These are phyloP conservation scores for Cataglyphis altisquamis DNA, from an alignment of 2,888 invertebrate genomes.

Conservation along the genomic window DNA sequence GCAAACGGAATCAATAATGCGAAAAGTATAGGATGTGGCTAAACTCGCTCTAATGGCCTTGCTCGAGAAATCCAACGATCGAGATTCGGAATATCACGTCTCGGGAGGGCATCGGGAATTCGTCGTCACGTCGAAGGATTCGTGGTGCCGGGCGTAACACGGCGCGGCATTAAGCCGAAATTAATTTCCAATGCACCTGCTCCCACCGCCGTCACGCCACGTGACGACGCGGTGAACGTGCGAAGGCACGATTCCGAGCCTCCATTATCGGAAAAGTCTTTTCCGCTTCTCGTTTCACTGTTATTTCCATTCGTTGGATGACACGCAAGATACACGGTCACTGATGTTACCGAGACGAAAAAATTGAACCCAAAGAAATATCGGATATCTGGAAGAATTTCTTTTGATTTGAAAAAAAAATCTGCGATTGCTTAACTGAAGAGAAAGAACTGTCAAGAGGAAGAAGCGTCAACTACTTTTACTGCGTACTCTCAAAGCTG, in stretches of 20 bases:
- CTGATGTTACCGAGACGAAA: slow-evolving; percentile 57
- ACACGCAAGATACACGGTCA: slow-evolving; percentile 44
- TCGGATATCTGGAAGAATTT: slow-evolving; percentile 35
- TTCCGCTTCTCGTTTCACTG: slow-evolving; percentile 66
- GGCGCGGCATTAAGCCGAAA: slow-evolving; percentile 74
- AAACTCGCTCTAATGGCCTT: slow-evolving; percentile 45
- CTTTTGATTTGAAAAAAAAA: slow-evolving; percentile 39
- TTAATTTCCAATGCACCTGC: slow-evolving; percentile 80
- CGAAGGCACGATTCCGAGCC: slow-evolving; percentile 61
- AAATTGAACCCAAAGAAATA: slow-evolving; percentile 59
- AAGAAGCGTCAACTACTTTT: slow-evolving; percentile 46
- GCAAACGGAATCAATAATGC: slow-evolving; percentile 13
- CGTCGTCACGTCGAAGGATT: slow-evolving; percentile 49
- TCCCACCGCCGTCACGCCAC: slow-evolving; percentile 55
- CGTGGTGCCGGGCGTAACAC: slow-evolving; percentile 30
- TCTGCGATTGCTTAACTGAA: slow-evolving; percentile 58
- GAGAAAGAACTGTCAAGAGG: slow-evolving; percentile 31
- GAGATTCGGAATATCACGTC: slow-evolving; percentile 53
- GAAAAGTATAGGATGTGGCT: slow-evolving; percentile 10
- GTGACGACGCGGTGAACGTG: slow-evolving; percentile 53
- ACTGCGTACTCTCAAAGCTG: neutral
- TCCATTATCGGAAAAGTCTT: slow-evolving; percentile 80
- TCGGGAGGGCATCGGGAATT: slow-evolving; percentile 51
- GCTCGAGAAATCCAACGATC: slow-evolving; percentile 38
- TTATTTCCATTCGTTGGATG: slow-evolving; percentile 66